phyloP scores from a whole-genome alignment of 2,113 vertebrate species.

The Xyliphius kryptos region DNA sequence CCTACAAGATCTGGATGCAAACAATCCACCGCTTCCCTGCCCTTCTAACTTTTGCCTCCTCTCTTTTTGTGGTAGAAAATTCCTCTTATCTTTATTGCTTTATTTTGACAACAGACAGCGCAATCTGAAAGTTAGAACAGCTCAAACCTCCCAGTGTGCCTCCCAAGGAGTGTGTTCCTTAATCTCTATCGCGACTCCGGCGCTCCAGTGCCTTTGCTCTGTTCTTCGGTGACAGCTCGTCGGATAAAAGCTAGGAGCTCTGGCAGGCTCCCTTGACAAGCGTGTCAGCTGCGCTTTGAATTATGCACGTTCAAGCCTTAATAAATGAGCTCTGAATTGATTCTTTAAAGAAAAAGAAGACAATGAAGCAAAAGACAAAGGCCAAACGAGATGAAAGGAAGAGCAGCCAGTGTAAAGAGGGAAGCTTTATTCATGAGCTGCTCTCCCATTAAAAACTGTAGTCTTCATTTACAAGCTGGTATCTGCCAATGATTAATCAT shows the following conservation, averaged over 20 bases:
- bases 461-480: constrained; percentile 7
- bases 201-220: constrained; percentile 20
- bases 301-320: constrained; percentile 37
- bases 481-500: not conserved
- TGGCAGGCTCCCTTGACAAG: constrained; percentile 29
- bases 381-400: constrained; percentile 38
- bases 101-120: constrained; percentile 21
- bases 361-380: constrained; percentile 26
- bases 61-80: constrained; percentile 7
- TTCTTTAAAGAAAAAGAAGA: constrained; percentile 29
- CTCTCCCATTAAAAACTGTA: constrained; percentile 8
- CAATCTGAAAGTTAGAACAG: constrained; percentile 15
- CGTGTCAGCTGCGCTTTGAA: constrained; percentile 39
- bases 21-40: not conserved
- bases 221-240: constrained; percentile 31
- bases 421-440: not conserved
- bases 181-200: constrained; percentile 19
- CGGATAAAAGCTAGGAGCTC: constrained; percentile 34
- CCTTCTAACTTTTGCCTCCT: not conserved
- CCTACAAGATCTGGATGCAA: not conserved
- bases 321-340: constrained; percentile 32
- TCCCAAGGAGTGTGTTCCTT: constrained; percentile 17
- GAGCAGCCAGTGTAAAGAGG: constrained; percentile 17
- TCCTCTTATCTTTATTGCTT: constrained; percentile 23
- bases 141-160: not conserved